These are phyloP conservation scores for Cremastinae sp. DNA, from an alignment of 2,888 invertebrate genomes.

Conservation along the genomic window DNA sequence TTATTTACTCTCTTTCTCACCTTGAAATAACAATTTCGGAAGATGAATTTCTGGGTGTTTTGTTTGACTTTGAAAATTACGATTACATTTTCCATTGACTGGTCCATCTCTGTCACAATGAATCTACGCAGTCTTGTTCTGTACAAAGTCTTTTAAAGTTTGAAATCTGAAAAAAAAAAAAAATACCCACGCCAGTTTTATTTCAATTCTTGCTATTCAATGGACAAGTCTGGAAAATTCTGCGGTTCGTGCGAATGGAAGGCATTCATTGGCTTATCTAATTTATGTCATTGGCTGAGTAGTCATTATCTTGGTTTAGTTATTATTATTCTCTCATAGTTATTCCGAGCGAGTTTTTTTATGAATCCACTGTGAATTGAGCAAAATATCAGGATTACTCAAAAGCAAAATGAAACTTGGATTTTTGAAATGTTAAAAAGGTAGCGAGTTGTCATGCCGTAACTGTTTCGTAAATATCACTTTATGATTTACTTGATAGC, in stretches of 20 bases:
- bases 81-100: constrained; percentile 66
- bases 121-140: constrained; percentile 46
- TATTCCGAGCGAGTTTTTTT: constrained; percentile 18
- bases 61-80: constrained; percentile 64
- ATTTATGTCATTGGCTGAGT: constrained; percentile 20
- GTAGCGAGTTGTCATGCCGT: not conserved
- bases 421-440: not conserved
- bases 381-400: not conserved
- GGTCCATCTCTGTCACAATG: constrained; percentile 70
- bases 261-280: constrained; percentile 47
- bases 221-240: constrained; percentile 25
- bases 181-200: not conserved
- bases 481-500: constrained; percentile 52
- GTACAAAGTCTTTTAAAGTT: constrained; percentile 16
- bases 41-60: constrained; percentile 62
- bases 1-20: too few species aligned
- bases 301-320: constrained; percentile 35
- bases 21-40: constrained; percentile 70
- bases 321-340: not conserved
- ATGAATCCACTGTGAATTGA: constrained; percentile 1
- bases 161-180: constrained; percentile 41
- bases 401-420: constrained; percentile 6
- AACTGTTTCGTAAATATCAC: constrained; percentile 4
- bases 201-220: constrained; percentile 16
- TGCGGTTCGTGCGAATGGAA: constrained; percentile 22